Conservation (phyloP, 2,113 vertebrate genomes). For the Coracopsis vasa region DNA sequence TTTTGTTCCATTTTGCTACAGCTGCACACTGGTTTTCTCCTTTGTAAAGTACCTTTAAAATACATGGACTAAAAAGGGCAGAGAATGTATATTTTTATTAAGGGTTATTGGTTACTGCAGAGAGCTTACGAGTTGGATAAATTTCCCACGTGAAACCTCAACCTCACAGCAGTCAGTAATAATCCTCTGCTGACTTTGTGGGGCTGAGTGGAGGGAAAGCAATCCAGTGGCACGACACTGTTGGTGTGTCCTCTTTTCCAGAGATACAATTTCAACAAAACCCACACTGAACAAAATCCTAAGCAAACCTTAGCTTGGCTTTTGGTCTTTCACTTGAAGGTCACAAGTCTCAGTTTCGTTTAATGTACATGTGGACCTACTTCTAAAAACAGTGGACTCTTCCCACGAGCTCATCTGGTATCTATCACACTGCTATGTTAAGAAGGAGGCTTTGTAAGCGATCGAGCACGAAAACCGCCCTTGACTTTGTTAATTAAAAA, state of each 20-base stretch:
- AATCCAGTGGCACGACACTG: rapidly evolving
- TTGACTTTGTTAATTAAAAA: not conserved
- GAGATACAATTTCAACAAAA: not conserved
- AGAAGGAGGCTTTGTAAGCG: not conserved
- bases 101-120: not conserved
- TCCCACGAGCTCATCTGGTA: not conserved
- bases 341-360: not conserved
- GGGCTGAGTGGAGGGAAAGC: not conserved
- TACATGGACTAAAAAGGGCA: not conserved
- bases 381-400: not conserved
- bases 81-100: not conserved
- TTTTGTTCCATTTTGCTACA: not conserved
- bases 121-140: not conserved
- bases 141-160: not conserved
- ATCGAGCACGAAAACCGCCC: not conserved
- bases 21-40: not conserved
- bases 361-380: not conserved
- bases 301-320: not conserved
- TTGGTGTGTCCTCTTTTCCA: not conserved
- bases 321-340: not conserved
- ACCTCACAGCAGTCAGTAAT: not conserved
- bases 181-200: not conserved
- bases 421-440: not conserved
- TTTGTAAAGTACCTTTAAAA: not conserved
- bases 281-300: not conserved